phyloP scores from a whole-genome alignment of 2,888 invertebrate species.

The Leucania comma region DNA sequence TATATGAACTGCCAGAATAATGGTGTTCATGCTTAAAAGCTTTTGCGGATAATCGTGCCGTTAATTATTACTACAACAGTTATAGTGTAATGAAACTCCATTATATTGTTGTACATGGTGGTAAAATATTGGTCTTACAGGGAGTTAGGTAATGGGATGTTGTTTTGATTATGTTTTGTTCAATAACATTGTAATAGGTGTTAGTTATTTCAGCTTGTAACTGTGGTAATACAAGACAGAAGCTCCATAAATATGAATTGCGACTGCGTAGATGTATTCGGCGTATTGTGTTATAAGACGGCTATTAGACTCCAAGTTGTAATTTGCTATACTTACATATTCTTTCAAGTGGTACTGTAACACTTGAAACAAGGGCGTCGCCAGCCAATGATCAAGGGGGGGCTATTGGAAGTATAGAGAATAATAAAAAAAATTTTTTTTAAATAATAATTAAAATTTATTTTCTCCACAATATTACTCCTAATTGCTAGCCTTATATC shows the following conservation, averaged over 20 bases:
- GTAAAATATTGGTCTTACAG: slow-evolving; percentile 58
- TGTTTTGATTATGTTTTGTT: slow-evolving; percentile 28
- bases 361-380: too few species aligned
- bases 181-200: background rate
- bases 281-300: too few species aligned
- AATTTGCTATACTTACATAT: background rate
- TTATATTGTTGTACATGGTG: slow-evolving; percentile 54
- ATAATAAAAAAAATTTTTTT: too few species aligned
- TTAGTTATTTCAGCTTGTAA: background rate
- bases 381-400: too few species aligned
- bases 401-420: too few species aligned
- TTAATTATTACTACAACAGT: slow-evolving; percentile 78
- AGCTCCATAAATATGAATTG: background rate
- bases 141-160: slow-evolving; percentile 40
- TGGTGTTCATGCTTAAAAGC: slow-evolving; percentile 80
- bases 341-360: too few species aligned
- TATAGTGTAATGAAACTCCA: slow-evolving; percentile 73
- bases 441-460: too few species aligned
- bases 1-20: slow-evolving; percentile 72
- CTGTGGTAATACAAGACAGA: background rate
- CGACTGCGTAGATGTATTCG: background rate
- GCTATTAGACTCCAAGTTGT: too few species aligned
- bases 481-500: too few species aligned
- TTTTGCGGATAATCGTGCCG: slow-evolving; percentile 80
- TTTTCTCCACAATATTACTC: too few species aligned